phyloP scores from a whole-genome alignment of 2,888 invertebrate genomes.

The Nymphalis polychloros region DNA sequence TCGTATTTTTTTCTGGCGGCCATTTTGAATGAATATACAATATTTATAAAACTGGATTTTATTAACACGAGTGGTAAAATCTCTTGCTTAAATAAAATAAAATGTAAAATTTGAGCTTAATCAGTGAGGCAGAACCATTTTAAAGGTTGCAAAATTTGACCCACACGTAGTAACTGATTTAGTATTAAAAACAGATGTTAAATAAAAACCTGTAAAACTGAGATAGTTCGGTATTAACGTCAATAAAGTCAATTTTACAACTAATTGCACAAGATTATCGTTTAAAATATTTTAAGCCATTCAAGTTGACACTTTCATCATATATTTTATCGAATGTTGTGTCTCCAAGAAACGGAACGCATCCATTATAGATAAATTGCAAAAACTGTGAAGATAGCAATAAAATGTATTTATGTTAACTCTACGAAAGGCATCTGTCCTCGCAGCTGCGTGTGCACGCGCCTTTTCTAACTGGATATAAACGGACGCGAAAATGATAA shows the following conservation, averaged over 20 bases:
- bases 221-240: not conserved
- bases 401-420: constrained; percentile 28
- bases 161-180: no score
- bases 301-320: not conserved
- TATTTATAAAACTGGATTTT: no score
- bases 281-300: not conserved
- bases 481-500: constrained; percentile 26
- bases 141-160: no score
- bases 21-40: no score
- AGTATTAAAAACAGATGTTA: no score
- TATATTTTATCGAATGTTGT: constrained; percentile 13
- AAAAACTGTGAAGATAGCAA: constrained; percentile 28
- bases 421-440: constrained; percentile 29
- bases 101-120: no score
- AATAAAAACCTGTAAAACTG: no score
- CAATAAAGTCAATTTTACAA: not conserved
- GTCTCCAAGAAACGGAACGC: constrained; percentile 12
- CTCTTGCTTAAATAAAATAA: no score
- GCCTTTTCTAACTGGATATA: constrained; percentile 29
- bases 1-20: no score
- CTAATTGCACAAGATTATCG: not conserved
- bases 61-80: no score
- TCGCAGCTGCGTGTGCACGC: constrained; percentile 35
- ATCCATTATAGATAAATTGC: constrained; percentile 30
- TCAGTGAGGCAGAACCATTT: no score